phyloP scores from a whole-genome alignment of 2,888 invertebrate genomes.

The Euclidia mi region DNA sequence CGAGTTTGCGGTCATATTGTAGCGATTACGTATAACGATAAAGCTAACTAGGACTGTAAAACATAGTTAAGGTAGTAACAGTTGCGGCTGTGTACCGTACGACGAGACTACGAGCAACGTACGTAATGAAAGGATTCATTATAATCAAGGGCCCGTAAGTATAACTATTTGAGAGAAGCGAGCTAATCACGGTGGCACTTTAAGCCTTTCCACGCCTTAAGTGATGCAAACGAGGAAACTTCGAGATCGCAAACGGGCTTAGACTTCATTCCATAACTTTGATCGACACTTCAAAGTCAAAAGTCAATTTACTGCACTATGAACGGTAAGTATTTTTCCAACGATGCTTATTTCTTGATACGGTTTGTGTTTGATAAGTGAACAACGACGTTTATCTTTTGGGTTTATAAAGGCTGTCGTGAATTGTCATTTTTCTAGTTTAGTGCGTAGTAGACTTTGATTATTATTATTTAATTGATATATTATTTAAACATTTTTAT shows the following conservation, averaged over 20 bases:
- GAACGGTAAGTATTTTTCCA: constrained; percentile 53
- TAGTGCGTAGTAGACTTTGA: background rate
- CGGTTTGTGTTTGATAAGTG: constrained; percentile 18
- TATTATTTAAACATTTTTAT: too few relatives aligned
- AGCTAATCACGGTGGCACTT: constrained; percentile 78
- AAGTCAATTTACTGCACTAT: constrained; percentile 67
- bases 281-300: constrained; percentile 82
- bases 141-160: constrained; percentile 66
- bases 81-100: constrained; percentile 23
- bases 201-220: constrained; percentile 80
- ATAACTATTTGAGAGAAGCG: constrained; percentile 64
- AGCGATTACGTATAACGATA: constrained; percentile 30
- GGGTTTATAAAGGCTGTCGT: constrained; percentile 22
- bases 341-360: constrained; percentile 27
- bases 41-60: constrained; percentile 41
- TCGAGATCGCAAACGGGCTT: constrained; percentile 79
- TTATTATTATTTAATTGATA: too few relatives aligned
- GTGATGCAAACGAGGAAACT: constrained; percentile 87
- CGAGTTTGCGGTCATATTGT: constrained; percentile 32
- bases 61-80: constrained; percentile 32
- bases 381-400: constrained; percentile 23
- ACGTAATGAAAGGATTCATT: constrained; percentile 67
- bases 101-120: constrained; percentile 25
- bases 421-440: constrained; percentile 18
- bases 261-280: constrained; percentile 81